A percentile compares a stretch with the other conserved stretches of the same genome.
phyloP scores from a whole-genome alignment of 92 coral and sea anemone genomes.

The Porites evermanni region DNA sequence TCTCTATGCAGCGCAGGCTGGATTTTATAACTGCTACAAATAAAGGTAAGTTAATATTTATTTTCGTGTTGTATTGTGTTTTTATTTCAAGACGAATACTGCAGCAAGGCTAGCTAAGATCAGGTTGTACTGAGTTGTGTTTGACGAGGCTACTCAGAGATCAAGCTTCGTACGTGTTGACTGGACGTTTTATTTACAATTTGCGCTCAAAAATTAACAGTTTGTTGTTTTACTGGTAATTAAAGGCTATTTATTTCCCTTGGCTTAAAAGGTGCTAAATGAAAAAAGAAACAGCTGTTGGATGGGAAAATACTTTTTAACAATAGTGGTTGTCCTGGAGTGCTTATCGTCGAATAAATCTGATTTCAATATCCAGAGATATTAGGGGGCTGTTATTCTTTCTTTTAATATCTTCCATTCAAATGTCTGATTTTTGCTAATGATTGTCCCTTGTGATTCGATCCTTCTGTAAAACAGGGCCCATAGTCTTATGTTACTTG shows the following conservation, averaged over 20 bases:
- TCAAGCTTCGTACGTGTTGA: background rate
- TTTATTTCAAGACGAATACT: background rate
- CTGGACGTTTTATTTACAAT: background rate
- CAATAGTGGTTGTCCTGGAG: background rate
- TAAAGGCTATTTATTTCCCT: background rate
- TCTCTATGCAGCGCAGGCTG: constrained; percentile 80
- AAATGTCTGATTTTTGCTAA: too few relatives aligned
- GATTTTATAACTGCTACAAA: constrained; percentile 76
- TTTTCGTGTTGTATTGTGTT: background rate
- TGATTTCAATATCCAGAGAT: too few relatives aligned
- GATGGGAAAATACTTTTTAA: background rate
- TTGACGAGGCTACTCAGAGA: too few relatives aligned
- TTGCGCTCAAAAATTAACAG: background rate
- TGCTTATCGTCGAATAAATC: background rate
- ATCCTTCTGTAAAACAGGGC: too few relatives aligned
- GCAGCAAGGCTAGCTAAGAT: too few relatives aligned
- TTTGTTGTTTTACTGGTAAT: background rate
- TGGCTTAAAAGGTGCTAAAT: background rate
- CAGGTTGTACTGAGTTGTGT: too few relatives aligned
- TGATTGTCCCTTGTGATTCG: too few relatives aligned
- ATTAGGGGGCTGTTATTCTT: too few relatives aligned
- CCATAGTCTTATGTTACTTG: too few relatives aligned
- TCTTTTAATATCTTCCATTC: too few relatives aligned
- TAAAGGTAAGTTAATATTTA: constrained; percentile 15
- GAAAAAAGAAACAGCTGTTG: background rate